Base-by-base conservation (phyloP, 2,113 vertebrate species). In the Periophthalmus modestus region DNA sequence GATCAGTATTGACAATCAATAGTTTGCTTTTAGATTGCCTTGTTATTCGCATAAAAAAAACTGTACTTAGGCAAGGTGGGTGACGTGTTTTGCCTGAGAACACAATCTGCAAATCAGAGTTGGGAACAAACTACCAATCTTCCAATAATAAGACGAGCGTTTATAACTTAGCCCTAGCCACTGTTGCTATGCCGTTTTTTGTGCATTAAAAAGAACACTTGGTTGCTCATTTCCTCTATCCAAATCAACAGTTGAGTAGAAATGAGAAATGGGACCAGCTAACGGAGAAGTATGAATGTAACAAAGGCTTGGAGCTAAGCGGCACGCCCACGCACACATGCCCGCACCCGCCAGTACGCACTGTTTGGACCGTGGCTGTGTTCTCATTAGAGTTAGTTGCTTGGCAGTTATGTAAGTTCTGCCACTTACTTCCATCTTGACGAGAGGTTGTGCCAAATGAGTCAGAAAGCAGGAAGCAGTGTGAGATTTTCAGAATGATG, bases 231-330 rank as follows among this genome's bases (percentile, higher is more conserved):
- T 82, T 81, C 69, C 74, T 33, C 36, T 23, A 24, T 78, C 54
- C 4, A 18, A 24, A 54, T 75, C 71, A 74, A 78, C 66, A 78
- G 62, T 72, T 73, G 7, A 7, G 78, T 66, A 74, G 39, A 43
- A 75, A 67, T 62, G 84, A 69, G 39, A 5, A 73, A 59, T 16
- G 83, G 23, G 7, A 33, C 55, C 48, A 63, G 54, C 71, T 47
- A 61, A 47, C 73, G 57, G 65, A 50, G 58, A 73, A 73, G 68
- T 75, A 47, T 71, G 71, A 83, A 79, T 71, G 71, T 68, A 82
- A 77, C 79, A 83, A 85, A 80, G 72, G 66, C 36, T 80, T 77
- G 55, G 46, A 74, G 77, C 83, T 72, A 69, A 74, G 50, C 55
- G 74, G 2, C 15, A 68, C 79, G 7, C 87, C 81, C 72, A 68